Evolutionary conservation across 2,888 invertebrate species (phyloP), one percentile per base, ranked within the genome.

Genomic region (Oegoconia quadripuncta): DNA sequence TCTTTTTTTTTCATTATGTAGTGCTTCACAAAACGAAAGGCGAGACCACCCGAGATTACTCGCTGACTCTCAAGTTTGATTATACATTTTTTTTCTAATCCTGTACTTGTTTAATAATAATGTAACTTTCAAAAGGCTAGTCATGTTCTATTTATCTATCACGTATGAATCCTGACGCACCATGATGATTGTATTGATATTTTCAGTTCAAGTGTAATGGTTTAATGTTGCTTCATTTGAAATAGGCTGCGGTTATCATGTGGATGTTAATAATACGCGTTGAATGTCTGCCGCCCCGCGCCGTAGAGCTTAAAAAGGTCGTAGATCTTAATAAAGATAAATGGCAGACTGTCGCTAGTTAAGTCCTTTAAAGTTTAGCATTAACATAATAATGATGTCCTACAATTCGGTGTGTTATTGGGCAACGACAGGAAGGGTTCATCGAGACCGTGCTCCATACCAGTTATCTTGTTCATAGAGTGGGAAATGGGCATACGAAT

Each of bases 241-340:
- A 23, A 28, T 22, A 29, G 7, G 18, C 20, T 18, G 12, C 15
- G 9, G 17, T 30, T 17, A 37, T 51, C 48, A 44, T 43, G 46
- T 46, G 42, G 48, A 58, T 52, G 48, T 42, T 55, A 42, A 52
- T 66, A 69, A 71, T 70, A 68, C 65, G 44, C 46, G 43, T 55
- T 59, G 59, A 65, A 59, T 61, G 55, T 50, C 49, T 51, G 50
- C 55, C 49, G 59, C 55, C 54, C 52, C 50, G 53, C 56, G 52
- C 55, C 55, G 55, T 52, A 52, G 50, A 48, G 48, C 53, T 63
- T 56, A 59, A 55, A 59, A 59, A 60, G 61, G 53, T 56, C 54
- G 50, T 59, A 64, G 62, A 66, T 74, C 54, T 64, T 72, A 74
- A 75, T 76, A 67, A 64, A 70, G 76, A 78, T 72, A 69, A 67